Conservation (phyloP, 2,888 invertebrate genomes). For the Drosophila infuscata region DNA sequence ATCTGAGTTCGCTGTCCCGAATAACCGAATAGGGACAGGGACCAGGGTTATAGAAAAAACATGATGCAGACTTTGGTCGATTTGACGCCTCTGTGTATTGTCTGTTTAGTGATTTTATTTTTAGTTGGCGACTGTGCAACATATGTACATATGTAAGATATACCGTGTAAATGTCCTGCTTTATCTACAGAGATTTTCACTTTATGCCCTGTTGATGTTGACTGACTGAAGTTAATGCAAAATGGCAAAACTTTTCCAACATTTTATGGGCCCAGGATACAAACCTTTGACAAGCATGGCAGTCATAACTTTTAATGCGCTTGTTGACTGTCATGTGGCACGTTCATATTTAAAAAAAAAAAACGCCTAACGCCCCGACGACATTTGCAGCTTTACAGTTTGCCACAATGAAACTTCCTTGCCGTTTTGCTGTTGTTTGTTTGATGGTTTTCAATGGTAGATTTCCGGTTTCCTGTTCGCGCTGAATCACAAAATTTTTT, state of each 20-base stretch:
- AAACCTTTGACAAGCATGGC: slow-evolving; percentile 73
- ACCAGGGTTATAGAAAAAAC: not conserved
- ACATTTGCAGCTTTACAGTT: slow-evolving; percentile 71
- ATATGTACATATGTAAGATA: slow-evolving; percentile 14
- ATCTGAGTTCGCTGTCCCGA: not conserved
- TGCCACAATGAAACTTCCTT: slow-evolving; percentile 72
- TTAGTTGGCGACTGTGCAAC: slow-evolving; percentile 16
- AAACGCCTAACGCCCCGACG: slow-evolving; percentile 13
- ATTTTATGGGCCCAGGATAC: slow-evolving; percentile 49
- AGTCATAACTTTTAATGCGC: slow-evolving; percentile 72
- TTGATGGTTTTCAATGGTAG: slow-evolving; percentile 72
- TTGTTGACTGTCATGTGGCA: slow-evolving; percentile 64
- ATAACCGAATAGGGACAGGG: not conserved
- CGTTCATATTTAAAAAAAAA: slow-evolving; percentile 13
- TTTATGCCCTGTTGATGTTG: slow-evolving; percentile 38
- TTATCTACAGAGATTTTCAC: slow-evolving; percentile 57
- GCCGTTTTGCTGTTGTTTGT: slow-evolving; percentile 54
- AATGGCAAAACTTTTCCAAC: slow-evolving; percentile 51
- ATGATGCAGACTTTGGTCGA: not conserved
- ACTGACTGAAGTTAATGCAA: slow-evolving; percentile 51
- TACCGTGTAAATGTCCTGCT: not conserved
- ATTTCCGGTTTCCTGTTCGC: slow-evolving; percentile 64
- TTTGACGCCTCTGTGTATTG: not conserved
- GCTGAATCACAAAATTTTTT: slow-evolving; percentile 28
- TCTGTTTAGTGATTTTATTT: slow-evolving; percentile 12